These are phyloP conservation scores for Phenganax stokvisi DNA, from an alignment of 92 coral and sea anemone genomes.

Conservation along the genomic window DNA sequence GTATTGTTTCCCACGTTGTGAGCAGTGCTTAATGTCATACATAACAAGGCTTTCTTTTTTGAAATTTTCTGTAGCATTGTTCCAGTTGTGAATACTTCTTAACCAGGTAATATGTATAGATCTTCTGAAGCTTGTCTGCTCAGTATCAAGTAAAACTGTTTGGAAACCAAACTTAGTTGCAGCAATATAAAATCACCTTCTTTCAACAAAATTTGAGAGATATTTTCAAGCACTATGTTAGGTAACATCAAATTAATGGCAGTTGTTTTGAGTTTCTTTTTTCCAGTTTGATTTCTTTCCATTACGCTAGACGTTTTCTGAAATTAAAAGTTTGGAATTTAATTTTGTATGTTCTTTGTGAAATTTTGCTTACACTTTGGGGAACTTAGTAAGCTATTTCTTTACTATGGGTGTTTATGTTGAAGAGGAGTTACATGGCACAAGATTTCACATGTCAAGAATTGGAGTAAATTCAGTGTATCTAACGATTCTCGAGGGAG, in stretches of 20 bases:
- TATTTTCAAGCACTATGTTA: background rate
- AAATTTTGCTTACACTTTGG: too few relatives aligned
- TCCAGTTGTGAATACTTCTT: background rate
- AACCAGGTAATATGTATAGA: background rate
- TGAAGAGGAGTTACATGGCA: too few relatives aligned
- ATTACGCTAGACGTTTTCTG: background rate
- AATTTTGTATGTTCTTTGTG: background rate
- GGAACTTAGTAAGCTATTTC: too few relatives aligned
- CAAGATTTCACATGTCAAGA: too few relatives aligned
- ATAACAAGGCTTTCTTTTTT: background rate
- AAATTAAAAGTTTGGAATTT: background rate
- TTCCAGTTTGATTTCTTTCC: background rate
- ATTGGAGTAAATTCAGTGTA: too few relatives aligned
- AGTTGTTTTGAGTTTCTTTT: background rate
- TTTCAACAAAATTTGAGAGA: background rate
- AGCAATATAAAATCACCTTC: background rate
- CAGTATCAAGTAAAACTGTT: background rate
- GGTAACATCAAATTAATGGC: background rate
- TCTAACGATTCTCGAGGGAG: slow-evolving; percentile 35
- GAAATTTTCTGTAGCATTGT: background rate
- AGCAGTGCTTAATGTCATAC: background rate
- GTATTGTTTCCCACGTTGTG: background rate
- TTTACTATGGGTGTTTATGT: too few relatives aligned
- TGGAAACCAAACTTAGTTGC: background rate
- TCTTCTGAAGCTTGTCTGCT: background rate